Evolutionary conservation across 2,797 vertebrate species (phyloP).

Genomic region (Acestrorhynchus altus): DNA sequence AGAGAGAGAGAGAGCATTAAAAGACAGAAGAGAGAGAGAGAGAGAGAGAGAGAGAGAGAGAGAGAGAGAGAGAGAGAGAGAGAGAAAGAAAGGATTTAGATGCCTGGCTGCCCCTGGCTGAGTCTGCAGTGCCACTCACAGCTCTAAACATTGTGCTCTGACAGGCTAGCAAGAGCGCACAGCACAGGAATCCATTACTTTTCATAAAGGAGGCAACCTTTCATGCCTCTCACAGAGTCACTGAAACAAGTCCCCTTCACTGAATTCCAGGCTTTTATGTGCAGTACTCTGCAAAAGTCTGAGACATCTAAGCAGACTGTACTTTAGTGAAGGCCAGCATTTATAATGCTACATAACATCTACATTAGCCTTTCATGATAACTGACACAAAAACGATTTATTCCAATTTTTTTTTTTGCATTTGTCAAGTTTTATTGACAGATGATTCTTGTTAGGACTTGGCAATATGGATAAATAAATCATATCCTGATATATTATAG

Average conservation of each 20-base stretch:
- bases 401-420: too few relatives aligned
- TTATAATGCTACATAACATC: too few relatives aligned
- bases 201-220: slow-evolving; percentile 20
- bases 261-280: too few relatives aligned
- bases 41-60: slow-evolving; percentile 73
- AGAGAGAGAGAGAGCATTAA: slow-evolving; percentile 65
- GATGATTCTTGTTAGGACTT: too few relatives aligned
- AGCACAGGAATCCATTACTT: slow-evolving; percentile 32
- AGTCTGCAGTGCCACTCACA: slow-evolving; percentile 80
- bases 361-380: too few relatives aligned
- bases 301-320: too few relatives aligned
- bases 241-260: neutral
- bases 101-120: slow-evolving; percentile 81
- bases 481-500: too few relatives aligned
- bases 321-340: too few relatives aligned
- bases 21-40: slow-evolving; percentile 29
- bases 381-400: too few relatives aligned
- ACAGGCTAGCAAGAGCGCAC: slow-evolving; percentile 6
- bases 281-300: too few relatives aligned
- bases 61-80: slow-evolving; percentile 70
- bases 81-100: slow-evolving; percentile 84
- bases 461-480: too few relatives aligned
- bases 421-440: too few relatives aligned
- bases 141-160: slow-evolving; percentile 15
- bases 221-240: neutral